Evolutionary conservation across 2,113 vertebrate genomes (phyloP).

Genomic region (Taxidea taxus): DNA sequence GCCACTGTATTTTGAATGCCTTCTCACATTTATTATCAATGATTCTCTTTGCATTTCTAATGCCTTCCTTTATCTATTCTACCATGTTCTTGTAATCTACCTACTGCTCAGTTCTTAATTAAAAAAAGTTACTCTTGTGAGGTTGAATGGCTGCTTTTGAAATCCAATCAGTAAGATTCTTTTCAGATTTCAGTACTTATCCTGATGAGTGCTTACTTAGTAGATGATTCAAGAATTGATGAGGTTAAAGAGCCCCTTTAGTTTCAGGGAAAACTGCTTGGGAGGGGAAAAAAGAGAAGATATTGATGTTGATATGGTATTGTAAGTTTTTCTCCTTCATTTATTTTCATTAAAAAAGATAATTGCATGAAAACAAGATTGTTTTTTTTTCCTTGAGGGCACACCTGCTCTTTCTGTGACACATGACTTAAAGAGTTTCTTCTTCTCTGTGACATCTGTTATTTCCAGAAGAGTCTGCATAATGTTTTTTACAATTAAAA

Average conservation of each 20-base stretch:
- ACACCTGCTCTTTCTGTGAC: conserved; percentile 60
- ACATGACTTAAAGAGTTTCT: conserved; percentile 15
- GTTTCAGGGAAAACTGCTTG: conserved; percentile 34
- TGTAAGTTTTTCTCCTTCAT: conserved; percentile 63
- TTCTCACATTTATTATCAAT: conserved; percentile 63
- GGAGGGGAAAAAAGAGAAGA: conserved; percentile 25
- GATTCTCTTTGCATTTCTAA: conserved; percentile 62
- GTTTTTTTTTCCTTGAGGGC: background rate
- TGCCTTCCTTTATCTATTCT: conserved; percentile 54
- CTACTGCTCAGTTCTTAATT: conserved; percentile 69
- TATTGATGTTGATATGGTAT: background rate
- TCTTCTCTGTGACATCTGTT: conserved; percentile 24
- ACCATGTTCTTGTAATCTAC: conserved; percentile 57
- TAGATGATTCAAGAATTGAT: conserved; percentile 56
- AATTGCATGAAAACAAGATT: conserved; percentile 49
- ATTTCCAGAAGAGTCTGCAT: background rate
- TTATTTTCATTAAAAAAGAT: conserved; percentile 64
- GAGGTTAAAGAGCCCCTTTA: conserved; percentile 42
- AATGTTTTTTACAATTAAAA: background rate
- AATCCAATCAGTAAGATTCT: conserved; percentile 54
- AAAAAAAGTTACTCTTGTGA: conserved; percentile 55
- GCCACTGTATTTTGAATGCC: conserved; percentile 30
- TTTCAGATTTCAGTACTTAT: conserved; percentile 58
- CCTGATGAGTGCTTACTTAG: conserved; percentile 44
- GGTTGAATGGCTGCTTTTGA: conserved; percentile 58